Evolutionary conservation across 1,140 invertebrate genomes (phyloP).

Genomic region (Radopholus similis): DNA sequence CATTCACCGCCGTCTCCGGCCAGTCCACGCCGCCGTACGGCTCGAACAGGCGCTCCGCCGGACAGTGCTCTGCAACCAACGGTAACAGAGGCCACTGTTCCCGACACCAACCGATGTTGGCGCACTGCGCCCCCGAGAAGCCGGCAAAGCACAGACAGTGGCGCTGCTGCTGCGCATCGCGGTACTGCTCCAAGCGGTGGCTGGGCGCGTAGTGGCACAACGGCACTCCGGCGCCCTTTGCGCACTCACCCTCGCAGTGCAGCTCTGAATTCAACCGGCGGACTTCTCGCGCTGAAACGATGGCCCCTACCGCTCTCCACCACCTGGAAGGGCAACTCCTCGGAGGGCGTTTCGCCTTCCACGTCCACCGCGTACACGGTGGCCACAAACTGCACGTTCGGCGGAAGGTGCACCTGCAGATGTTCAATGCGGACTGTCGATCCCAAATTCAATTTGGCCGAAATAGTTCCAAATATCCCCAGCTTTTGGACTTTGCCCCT

Average conservation of each 20-base stretch:
- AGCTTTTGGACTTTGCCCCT: neutral
- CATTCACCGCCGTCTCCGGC: conserved; percentile 38
- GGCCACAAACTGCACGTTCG: conserved; percentile 28
- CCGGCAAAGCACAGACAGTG: conserved; percentile 45
- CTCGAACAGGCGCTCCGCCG: conserved; percentile 29
- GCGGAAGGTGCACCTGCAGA: conserved; percentile 26
- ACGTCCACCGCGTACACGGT: conserved; percentile 32
- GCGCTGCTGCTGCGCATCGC: conserved; percentile 30
- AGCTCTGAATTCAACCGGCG: conserved; percentile 33
- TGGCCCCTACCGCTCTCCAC: neutral
- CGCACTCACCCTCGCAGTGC: conserved; percentile 31
- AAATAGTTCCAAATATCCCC: no score
- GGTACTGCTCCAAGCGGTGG: conserved; percentile 38
- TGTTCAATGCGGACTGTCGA: neutral
- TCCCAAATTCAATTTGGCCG: neutral
- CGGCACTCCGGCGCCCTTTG: conserved; percentile 27
- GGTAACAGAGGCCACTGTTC: neutral
- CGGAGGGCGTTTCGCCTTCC: conserved; percentile 40
- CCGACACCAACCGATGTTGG: conserved; percentile 24
- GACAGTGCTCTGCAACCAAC: conserved; percentile 24
- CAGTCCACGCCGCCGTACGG: conserved; percentile 42
- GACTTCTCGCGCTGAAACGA: neutral
- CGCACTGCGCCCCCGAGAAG: conserved; percentile 40
- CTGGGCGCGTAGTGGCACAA: conserved; percentile 40
- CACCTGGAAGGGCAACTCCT: conserved; percentile 16